A percentile compares a stretch with the other conserved stretches of the same genome.
Evolutionary conservation across 1,140 invertebrate species (phyloP).

Genomic region (Manduca sexta): DNA sequence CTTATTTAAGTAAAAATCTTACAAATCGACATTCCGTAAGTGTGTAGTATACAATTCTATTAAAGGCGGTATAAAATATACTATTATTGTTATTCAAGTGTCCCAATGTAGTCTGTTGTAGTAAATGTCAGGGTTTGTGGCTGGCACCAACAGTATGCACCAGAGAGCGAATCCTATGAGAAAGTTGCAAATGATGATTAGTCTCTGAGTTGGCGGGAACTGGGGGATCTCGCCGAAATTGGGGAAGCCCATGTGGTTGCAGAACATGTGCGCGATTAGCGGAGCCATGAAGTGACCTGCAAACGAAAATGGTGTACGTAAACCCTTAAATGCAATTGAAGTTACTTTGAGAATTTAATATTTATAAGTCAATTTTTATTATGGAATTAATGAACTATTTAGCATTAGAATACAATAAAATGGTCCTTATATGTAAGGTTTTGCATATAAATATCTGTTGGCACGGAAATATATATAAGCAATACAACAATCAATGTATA

Average conservation of each 20-base stretch:
- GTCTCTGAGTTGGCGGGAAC: conserved; percentile 78
- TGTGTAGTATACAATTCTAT: too few relatives aligned
- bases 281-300: conserved; percentile 90
- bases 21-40: too few relatives aligned
- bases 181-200: conserved; percentile 79
- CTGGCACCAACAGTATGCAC: conserved; percentile 83
- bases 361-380: too few relatives aligned
- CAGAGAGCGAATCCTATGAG: conserved; percentile 84
- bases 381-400: too few relatives aligned
- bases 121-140: conserved; percentile 87
- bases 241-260: conserved; percentile 97
- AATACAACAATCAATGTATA: not conserved
- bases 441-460: not conserved
- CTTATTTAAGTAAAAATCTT: too few relatives aligned
- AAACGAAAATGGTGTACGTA: conserved; percentile 30
- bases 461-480: not conserved
- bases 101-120: conserved; percentile 77
- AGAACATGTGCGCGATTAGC: conserved; percentile 93
- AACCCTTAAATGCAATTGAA: too few relatives aligned
- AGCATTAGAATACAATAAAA: too few relatives aligned
- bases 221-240: conserved; percentile 86
- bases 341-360: too few relatives aligned
- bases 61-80: too few relatives aligned
- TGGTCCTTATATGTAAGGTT: not conserved
- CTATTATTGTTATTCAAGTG: conserved; percentile 13